Percentiles rank a stretch among this genome's conserved stretches.
Conservation (phyloP, 2,888 invertebrate genomes). For the Drosophila longiperda region DNA sequence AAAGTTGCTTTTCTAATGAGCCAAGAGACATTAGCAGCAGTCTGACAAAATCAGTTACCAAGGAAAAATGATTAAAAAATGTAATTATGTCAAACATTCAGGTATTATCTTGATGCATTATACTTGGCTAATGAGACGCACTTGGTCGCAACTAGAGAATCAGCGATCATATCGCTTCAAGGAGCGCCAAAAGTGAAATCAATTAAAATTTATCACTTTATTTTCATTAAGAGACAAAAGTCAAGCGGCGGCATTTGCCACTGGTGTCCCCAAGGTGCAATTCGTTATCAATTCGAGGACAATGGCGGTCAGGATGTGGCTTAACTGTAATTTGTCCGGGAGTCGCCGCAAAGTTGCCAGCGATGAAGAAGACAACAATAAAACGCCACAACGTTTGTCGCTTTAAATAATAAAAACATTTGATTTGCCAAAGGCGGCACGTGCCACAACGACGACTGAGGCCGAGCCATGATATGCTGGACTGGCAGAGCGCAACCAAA, state of each 20-base stretch:
- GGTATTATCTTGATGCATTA: slow-evolving; percentile 73
- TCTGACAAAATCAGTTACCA: not conserved
- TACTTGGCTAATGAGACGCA: slow-evolving; percentile 67
- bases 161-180: slow-evolving; percentile 52
- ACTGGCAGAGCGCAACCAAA: slow-evolving; percentile 69
- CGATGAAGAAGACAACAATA: slow-evolving; percentile 64
- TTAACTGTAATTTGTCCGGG: slow-evolving; percentile 77
- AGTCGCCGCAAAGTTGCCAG: slow-evolving; percentile 24
- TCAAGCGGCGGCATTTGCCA: slow-evolving; percentile 4
- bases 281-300: slow-evolving; percentile 77
- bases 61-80: slow-evolving; percentile 57
- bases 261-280: slow-evolving; percentile 74
- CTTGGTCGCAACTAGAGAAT: slow-evolving; percentile 18
- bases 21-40: slow-evolving; percentile 13
- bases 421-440: slow-evolving; percentile 77
- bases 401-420: slow-evolving; percentile 82
- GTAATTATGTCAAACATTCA: slow-evolving; percentile 71
- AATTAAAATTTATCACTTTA: slow-evolving; percentile 79
- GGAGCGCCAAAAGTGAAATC: slow-evolving; percentile 62
- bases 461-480: slow-evolving; percentile 26
- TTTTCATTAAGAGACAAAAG: slow-evolving; percentile 67
- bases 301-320: slow-evolving; percentile 79
- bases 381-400: slow-evolving; percentile 72
- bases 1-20: slow-evolving; percentile 13
- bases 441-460: slow-evolving; percentile 59